These are phyloP conservation scores for Aphrophora alni DNA, from an alignment of 2,888 invertebrate species.

Conservation along the genomic window DNA sequence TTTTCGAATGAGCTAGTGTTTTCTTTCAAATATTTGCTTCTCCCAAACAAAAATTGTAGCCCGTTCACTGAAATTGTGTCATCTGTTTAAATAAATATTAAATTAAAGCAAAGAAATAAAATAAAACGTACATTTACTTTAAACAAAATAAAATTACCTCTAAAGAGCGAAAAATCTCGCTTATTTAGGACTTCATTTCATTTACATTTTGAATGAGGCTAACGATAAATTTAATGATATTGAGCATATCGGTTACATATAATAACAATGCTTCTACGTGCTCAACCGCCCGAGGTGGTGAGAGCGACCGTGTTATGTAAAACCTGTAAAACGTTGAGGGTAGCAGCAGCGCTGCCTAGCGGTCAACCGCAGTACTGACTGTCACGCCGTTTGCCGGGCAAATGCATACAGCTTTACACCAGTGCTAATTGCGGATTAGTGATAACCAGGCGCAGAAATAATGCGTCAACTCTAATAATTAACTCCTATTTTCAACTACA, in stretches of 20 bases:
- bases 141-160: too few species aligned
- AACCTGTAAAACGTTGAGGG: background rate
- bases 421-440: slow-evolving; percentile 2
- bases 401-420: background rate
- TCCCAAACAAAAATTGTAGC: too few species aligned
- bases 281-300: background rate
- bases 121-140: too few species aligned
- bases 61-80: too few species aligned
- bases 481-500: background rate
- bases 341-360: background rate
- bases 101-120: too few species aligned
- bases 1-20: too few species aligned
- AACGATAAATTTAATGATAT: background rate
- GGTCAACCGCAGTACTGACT: slow-evolving; percentile 2
- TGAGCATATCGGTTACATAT: background rate
- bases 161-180: too few species aligned
- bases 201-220: background rate
- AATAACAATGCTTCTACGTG: background rate
- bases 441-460: too few species aligned
- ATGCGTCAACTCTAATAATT: background rate
- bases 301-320: background rate
- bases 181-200: background rate
- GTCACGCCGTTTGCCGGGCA: background rate
- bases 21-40: too few species aligned
- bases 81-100: too few species aligned